phyloP scores from a whole-genome alignment of 2,113 vertebrate genomes.

The Ifrita kowaldi region DNA sequence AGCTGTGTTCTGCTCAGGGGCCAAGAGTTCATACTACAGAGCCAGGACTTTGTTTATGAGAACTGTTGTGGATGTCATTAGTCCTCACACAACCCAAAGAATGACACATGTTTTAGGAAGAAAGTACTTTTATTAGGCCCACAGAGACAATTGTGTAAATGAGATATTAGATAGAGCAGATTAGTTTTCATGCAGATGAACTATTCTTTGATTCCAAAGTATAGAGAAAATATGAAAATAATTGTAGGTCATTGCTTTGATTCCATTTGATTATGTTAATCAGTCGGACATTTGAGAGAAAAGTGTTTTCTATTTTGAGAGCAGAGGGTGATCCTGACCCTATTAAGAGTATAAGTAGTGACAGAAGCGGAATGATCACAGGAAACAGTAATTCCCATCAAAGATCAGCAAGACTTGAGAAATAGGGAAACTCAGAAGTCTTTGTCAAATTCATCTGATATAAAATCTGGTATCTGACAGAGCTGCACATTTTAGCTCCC shows the following conservation, averaged over 20 bases:
- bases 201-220: not conserved
- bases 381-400: not conserved
- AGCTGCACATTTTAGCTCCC: not conserved
- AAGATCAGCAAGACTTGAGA: not conserved
- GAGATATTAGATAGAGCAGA: not conserved
- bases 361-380: not conserved
- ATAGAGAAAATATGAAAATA: not conserved
- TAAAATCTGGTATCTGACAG: not conserved
- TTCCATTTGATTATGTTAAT: not conserved
- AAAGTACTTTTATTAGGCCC: not conserved
- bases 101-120: not conserved
- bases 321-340: not conserved
- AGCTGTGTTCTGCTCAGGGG: not conserved
- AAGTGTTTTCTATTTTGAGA: not conserved
- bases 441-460: not conserved
- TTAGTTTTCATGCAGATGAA: not conserved
- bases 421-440: not conserved
- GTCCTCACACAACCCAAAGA: not conserved
- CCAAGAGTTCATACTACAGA: not conserved
- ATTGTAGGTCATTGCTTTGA: not conserved
- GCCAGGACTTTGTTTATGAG: not conserved
- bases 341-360: not conserved
- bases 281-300: not conserved
- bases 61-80: not conserved
- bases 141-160: not conserved